phyloP scores from a whole-genome alignment of 2,888 invertebrate genomes.

The Bembecia ichneumoniformis region DNA sequence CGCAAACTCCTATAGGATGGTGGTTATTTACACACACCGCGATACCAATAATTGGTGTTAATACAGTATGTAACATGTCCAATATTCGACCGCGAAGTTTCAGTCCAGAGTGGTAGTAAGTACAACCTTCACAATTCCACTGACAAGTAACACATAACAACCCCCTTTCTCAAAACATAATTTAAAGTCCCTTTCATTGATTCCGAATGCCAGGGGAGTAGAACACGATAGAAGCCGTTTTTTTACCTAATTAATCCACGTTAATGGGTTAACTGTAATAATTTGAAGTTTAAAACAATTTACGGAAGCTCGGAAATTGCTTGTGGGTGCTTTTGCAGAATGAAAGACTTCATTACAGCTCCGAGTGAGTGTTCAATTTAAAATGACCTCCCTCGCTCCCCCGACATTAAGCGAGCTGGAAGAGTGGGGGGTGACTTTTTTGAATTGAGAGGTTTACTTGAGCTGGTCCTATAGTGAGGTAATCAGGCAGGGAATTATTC shows the following conservation, averaged over 20 bases:
- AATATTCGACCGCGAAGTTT: too few relatives aligned
- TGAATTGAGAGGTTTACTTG: slow-evolving; percentile 9
- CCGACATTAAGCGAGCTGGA: background rate
- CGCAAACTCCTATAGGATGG: too few relatives aligned
- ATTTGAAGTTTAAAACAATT: slow-evolving; percentile 14
- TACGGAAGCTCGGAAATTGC: slow-evolving; percentile 18
- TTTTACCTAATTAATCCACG: slow-evolving; percentile 19
- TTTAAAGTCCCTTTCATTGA: slow-evolving; percentile 1
- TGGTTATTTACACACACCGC: too few relatives aligned
- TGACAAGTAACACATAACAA: too few relatives aligned
- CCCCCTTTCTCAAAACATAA: too few relatives aligned
- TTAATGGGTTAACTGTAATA: slow-evolving; percentile 7
- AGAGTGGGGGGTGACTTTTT: background rate
- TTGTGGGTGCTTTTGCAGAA: slow-evolving; percentile 9
- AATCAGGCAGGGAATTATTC: slow-evolving; percentile 29
- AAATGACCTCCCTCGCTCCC: slow-evolving; percentile 11
- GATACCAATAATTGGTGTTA: too few relatives aligned
- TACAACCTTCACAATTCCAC: too few relatives aligned
- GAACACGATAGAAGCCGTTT: slow-evolving; percentile 15
- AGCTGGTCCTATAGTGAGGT: slow-evolving; percentile 16
- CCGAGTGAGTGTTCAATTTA: slow-evolving; percentile 16
- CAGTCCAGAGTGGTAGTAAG: too few relatives aligned
- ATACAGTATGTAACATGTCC: too few relatives aligned
- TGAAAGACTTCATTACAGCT: slow-evolving; percentile 27
- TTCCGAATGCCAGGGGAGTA: slow-evolving; percentile 12